Evolutionary conservation across 2,113 vertebrate species (phyloP).

Genomic region (Engraulis encrasicolus): DNA sequence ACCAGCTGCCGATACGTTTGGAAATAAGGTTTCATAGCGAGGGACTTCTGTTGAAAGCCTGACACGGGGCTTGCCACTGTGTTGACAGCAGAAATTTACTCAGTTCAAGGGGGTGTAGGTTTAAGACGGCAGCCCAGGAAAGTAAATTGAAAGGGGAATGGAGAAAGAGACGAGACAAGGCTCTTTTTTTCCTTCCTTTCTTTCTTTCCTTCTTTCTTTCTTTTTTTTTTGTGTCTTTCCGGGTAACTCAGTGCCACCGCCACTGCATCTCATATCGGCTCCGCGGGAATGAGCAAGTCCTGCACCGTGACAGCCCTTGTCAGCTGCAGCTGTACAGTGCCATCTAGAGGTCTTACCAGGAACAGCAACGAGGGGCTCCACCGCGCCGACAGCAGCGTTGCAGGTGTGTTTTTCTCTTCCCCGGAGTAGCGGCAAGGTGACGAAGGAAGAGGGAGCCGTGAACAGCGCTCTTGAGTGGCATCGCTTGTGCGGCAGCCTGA

Average conservation of each 20-base stretch:
- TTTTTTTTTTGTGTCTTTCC: slow-evolving; percentile 39
- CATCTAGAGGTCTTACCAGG: slow-evolving; percentile 68
- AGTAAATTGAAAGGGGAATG: slow-evolving; percentile 32
- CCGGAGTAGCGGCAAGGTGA: background rate
- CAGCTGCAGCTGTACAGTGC: slow-evolving; percentile 73
- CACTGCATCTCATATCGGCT: slow-evolving; percentile 47
- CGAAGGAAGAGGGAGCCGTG: background rate
- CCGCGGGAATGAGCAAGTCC: slow-evolving; percentile 43
- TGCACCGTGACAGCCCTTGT: background rate
- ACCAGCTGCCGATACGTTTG: background rate
- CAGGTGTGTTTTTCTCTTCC: slow-evolving; percentile 53
- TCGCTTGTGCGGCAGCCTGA: slow-evolving; percentile 48
- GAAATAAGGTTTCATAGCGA: background rate
- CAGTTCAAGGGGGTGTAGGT: slow-evolving; percentile 6
- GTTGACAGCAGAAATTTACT: slow-evolving; percentile 19
- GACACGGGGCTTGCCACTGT: slow-evolving; percentile 5
- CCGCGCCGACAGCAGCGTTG: background rate
- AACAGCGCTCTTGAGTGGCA: slow-evolving; percentile 45
- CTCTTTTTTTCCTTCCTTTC: slow-evolving; percentile 62
- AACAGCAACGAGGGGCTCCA: background rate
- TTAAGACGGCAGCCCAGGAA: slow-evolving; percentile 10
- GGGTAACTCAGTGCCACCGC: no score
- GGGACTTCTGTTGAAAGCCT: background rate
- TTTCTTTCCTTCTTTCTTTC: slow-evolving; percentile 58
- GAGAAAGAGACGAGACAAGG: slow-evolving; percentile 66